phyloP scores from a whole-genome alignment of 2,113 vertebrate genomes.

The Pungitius pungitius region DNA sequence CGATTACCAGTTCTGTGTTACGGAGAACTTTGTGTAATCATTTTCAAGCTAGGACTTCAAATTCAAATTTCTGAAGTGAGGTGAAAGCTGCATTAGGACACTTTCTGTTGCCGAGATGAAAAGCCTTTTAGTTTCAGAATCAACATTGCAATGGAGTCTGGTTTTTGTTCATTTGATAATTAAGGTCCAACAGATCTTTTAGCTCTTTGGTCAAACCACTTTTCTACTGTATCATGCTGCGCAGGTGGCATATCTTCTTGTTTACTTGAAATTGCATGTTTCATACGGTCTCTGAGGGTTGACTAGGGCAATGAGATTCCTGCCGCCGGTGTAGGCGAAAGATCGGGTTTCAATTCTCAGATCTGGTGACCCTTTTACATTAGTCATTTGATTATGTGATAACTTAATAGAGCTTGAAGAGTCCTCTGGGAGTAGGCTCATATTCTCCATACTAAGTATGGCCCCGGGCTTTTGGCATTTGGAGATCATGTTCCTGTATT shows the following conservation, averaged over 20 bases:
- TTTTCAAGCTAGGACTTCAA: neutral
- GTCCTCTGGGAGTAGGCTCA: conserved; percentile 15
- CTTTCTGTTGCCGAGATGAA: neutral
- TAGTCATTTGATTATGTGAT: conserved; percentile 30
- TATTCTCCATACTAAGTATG: neutral
- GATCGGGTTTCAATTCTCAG: conserved; percentile 31
- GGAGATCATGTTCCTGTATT: neutral
- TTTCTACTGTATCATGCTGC: neutral
- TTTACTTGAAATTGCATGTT: neutral
- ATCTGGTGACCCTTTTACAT: conserved; percentile 14
- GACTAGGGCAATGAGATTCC: neutral
- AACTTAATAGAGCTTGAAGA: conserved; percentile 28
- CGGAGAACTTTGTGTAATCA: neutral
- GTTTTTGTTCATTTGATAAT: neutral
- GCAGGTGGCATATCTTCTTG: neutral
- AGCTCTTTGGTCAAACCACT: neutral
- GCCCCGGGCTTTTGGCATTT: neutral
- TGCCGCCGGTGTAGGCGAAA: neutral
- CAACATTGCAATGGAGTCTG: neutral
- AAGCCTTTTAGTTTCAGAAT: neutral
- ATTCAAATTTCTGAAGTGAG: neutral
- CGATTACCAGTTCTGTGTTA: neutral
- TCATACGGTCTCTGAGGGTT: neutral
- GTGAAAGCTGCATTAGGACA: neutral
- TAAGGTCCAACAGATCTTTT: neutral